phyloP scores from a whole-genome alignment of 1,140 invertebrate species.

The Macrobrachium rosenbergii region DNA sequence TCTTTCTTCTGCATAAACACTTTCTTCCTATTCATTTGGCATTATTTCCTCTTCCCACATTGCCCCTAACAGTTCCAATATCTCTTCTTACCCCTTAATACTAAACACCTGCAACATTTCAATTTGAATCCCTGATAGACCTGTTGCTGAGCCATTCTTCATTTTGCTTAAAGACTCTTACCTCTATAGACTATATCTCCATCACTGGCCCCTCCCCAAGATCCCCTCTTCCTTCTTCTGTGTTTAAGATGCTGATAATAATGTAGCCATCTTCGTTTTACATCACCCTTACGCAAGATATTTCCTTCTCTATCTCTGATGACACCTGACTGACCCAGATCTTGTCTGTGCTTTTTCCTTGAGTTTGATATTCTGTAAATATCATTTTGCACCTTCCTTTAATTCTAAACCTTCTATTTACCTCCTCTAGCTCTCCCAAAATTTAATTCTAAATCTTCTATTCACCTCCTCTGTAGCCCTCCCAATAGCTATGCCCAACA shows the following conservation, averaged over 20 bases:
- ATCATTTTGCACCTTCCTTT: background rate
- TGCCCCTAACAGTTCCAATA: background rate
- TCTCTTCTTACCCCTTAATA: no score
- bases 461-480: background rate
- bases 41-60: background rate
- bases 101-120: no score
- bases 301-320: background rate
- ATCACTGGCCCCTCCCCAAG: background rate
- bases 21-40: background rate
- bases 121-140: no score
- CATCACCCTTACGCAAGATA: no score
- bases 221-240: background rate
- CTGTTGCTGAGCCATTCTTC: background rate
- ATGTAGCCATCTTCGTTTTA: no score
- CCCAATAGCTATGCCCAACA: background rate
- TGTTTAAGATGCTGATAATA: background rate
- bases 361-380: background rate
- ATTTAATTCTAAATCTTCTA: background rate
- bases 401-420: background rate
- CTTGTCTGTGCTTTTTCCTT: conserved; percentile 8
- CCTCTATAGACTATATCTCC: background rate
- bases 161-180: background rate
- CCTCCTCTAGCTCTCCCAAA: no score
- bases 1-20: background rate
- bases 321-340: no score